These are phyloP conservation scores for Heliconius hortense DNA, from an alignment of 2,888 invertebrate genomes.

Conservation along the genomic window DNA sequence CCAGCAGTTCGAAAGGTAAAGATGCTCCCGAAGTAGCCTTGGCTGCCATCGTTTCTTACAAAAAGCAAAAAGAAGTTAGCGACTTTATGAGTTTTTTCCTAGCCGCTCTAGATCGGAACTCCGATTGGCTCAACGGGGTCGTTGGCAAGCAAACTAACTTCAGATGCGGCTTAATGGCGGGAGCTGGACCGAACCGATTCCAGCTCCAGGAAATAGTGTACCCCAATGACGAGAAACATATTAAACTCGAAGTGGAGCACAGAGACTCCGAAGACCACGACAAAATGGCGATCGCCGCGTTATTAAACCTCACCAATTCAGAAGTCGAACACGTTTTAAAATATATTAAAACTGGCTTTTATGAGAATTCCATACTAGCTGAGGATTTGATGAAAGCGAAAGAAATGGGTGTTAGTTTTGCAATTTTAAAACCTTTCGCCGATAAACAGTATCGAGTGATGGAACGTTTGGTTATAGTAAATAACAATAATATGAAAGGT, in stretches of 20 bases:
- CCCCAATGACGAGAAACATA: constrained; percentile 56
- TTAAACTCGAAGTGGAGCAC: constrained; percentile 69
- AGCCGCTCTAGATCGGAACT: constrained; percentile 64
- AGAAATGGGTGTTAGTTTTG: constrained; percentile 65
- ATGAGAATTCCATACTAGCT: constrained; percentile 57
- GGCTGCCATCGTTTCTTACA: constrained; percentile 68
- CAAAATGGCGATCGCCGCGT: constrained; percentile 69
- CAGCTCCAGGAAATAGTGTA: constrained; percentile 71
- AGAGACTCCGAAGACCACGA: constrained; percentile 70
- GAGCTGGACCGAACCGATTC: constrained; percentile 72
- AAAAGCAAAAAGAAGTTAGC: constrained; percentile 66
- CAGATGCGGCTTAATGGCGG: constrained; percentile 66
- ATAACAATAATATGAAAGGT: constrained; percentile 47
- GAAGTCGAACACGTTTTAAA: constrained; percentile 63
- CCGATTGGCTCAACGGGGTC: constrained; percentile 65
- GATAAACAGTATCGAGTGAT: constrained; percentile 68
- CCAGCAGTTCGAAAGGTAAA: constrained; percentile 45
- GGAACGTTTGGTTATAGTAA: constrained; percentile 65
- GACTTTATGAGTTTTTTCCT: constrained; percentile 70
- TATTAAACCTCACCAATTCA: constrained; percentile 58
- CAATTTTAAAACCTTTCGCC: constrained; percentile 62
- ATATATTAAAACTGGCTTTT: constrained; percentile 63
- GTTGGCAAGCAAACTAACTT: constrained; percentile 65
- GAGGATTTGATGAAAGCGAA: constrained; percentile 69
- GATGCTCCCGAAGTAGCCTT: constrained; percentile 66